Evolutionary conservation across 2,113 vertebrate species (phyloP).

Genomic region (Sterna hirundo): DNA sequence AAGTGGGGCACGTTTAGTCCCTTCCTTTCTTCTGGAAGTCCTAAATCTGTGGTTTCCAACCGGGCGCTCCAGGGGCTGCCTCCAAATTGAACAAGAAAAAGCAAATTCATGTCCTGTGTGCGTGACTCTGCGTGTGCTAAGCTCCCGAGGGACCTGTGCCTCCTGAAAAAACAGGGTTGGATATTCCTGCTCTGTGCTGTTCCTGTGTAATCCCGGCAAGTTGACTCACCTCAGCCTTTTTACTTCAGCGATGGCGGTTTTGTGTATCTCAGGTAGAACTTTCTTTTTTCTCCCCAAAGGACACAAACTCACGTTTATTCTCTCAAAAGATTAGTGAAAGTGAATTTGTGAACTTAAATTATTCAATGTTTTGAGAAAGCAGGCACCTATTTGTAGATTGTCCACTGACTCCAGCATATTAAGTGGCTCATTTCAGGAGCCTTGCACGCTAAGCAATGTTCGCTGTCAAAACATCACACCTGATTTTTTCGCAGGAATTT

Average conservation of each 20-base stretch:
- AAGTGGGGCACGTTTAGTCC: background rate
- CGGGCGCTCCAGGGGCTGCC: background rate
- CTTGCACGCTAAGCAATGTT: background rate
- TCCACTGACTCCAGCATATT: background rate
- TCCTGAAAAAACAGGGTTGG: background rate
- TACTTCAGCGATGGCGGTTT: background rate
- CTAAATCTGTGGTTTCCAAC: background rate
- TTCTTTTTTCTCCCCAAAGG: background rate
- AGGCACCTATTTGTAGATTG: background rate
- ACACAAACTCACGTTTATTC: background rate
- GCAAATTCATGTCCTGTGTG: accelerated
- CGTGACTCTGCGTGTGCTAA: background rate
- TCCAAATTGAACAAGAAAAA: background rate
- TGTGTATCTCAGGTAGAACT: background rate
- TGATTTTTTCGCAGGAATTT: background rate
- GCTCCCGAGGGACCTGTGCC: background rate
- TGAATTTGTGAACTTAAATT: background rate
- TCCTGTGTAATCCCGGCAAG: background rate
- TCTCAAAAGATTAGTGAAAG: background rate
- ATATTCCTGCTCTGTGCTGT: background rate
- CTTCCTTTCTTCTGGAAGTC: background rate
- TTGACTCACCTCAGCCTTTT: background rate
- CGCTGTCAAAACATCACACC: background rate
- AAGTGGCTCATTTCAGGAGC: background rate
- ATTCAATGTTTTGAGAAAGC: background rate